Percentiles rank a stretch among this genome's conserved stretches.
Evolutionary conservation across 2,113 vertebrate genomes (phyloP).

Genomic region (Menidia beryllina): DNA sequence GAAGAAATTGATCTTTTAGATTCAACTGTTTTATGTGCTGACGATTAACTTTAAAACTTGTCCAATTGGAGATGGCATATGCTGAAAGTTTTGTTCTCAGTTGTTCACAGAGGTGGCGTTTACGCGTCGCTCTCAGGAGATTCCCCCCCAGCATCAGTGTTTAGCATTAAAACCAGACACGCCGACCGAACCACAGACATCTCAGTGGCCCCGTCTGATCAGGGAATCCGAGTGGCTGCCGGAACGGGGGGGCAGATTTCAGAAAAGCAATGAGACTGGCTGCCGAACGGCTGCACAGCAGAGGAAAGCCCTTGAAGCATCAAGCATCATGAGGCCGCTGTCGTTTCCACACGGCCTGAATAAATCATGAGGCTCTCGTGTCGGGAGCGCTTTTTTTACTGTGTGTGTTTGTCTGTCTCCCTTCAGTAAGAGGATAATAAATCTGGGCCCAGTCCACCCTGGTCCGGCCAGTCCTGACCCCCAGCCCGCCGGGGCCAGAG

Average conservation of each 20-base stretch:
- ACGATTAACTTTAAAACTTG: neutral
- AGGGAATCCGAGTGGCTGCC: conserved; percentile 16
- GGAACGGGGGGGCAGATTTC: conserved; percentile 10
- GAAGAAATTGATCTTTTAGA: too few relatives aligned
- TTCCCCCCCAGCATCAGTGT: conserved; percentile 5
- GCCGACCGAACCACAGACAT: conserved; percentile 39
- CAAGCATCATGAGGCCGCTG: conserved; percentile 12
- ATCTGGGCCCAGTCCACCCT: conserved; percentile 91
- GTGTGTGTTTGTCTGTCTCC: conserved; percentile 22
- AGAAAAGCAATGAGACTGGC: conserved; percentile 21
- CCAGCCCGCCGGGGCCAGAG: conserved; percentile 89
- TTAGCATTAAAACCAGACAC: conserved; percentile 44
- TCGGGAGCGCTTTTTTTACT: conserved; percentile 25
- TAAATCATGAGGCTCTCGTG: conserved; percentile 7
- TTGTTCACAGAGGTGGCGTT: too few relatives aligned
- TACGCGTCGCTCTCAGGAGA: conserved; percentile 8
- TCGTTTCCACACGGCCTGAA: neutral
- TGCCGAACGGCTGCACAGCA: conserved; percentile 10
- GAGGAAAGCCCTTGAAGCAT: conserved; percentile 14
- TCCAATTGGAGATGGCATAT: too few relatives aligned
- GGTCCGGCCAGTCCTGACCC: conserved; percentile 91
- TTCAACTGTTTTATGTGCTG: neutral
- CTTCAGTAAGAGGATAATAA: conserved; percentile 92
- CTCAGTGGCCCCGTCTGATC: conserved; percentile 29
- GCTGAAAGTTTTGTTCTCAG: neutral